Evolutionary conservation across 30 jellyfish, hydroid and myxozoan genomes (phyloP), one percentile per base, ranked within the genome.

Genomic region (Catostylus mosaicus): DNA sequence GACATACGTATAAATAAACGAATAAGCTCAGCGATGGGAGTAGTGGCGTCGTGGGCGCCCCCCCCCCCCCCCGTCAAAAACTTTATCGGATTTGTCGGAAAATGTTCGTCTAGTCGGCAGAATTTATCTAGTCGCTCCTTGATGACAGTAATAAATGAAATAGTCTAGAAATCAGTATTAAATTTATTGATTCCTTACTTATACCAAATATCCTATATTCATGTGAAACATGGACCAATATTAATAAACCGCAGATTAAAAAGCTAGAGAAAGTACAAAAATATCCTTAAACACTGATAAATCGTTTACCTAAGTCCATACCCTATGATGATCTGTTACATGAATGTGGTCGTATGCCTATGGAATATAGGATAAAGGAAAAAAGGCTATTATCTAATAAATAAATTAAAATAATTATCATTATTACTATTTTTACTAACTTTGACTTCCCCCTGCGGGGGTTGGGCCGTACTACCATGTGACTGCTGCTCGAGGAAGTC

Each of bases 271-370:
- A 70, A 70, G 18, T 70, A 27, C 67, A 70, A 70, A 37, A 70
- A 70, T 67, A 70, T 70, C 67, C 67, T 6, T 36, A 19, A 70
- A 43, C 67, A 70, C 22, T 70, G 19, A 46, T 70, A 6, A 70
- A 70, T 40, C 29, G 40, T 70, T 40, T 70, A 70, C 82, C 82
- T 67, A 34, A 66, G 32, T 66, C 78, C 20, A 66, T 11, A 43
- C 51, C 78, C 29, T 66, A 33, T 66, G 82, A 70, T 43, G 82
- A 40, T 10, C 6, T 70, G 30, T 37, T 70, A 26, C 67, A 8
- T 70, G 82, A 70, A 70, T 70, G 82, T 34, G 82, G 82, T 23
- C 67, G n/a, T 20, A 70, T 70, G 82, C 82, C 82, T 16, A 36
- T 70, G 82, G 82, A 70, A 70, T 70, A 10, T 43, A 70, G 67